Base-by-base conservation (phyloP, 2,888 invertebrate species). In the Masnerella sp. region DNA sequence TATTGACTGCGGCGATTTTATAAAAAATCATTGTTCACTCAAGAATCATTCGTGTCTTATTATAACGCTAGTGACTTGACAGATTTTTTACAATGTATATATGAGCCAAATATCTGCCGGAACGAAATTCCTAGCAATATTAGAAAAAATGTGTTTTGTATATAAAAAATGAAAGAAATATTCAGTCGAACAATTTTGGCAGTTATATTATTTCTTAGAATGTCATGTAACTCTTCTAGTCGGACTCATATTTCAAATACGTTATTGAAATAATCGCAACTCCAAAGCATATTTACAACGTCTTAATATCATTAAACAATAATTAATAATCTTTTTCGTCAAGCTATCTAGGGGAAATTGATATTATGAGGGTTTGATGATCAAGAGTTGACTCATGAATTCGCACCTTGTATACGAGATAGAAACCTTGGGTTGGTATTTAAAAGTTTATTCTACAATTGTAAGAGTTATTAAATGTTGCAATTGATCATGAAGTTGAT, bases 151-250 rank as follows among this genome's bases (percentile, higher is more conserved):
- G 22, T 12, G 36, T 45, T 47, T 54, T 36, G 36, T 65, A 34
- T 47, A 40, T 56, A 5, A 64, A 64, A 67, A 67, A 38, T 52
- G 25, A 38, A 67, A 25, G 18, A 49, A 42, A 51, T 34, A 51
- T 34, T 67, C 58, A 67, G 67, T 67, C 67, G 67, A 67, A 58
- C 65, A 43, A 67, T 65, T 56, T 56, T 56, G 65, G 65, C 65
- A 65, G 65, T 65, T 56, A 42, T 56, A 65, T 65, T 65, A 56
- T 54, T 65, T 47, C 43, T 52, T 65, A 47, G 38, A 65, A 65
- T 65, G 15, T 56, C 22, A 54, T 22, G 38, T 64, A 43, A 43
- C 62, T 52, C 62, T 34, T 52, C 45, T 38, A 54, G 42, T 42
- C 52, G 42, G 18, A 15, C 15, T 38, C 38, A 7, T 15, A 15